Evolutionary conservation across 2,888 invertebrate genomes (phyloP).

Genomic region (Creontiades dilutus): DNA sequence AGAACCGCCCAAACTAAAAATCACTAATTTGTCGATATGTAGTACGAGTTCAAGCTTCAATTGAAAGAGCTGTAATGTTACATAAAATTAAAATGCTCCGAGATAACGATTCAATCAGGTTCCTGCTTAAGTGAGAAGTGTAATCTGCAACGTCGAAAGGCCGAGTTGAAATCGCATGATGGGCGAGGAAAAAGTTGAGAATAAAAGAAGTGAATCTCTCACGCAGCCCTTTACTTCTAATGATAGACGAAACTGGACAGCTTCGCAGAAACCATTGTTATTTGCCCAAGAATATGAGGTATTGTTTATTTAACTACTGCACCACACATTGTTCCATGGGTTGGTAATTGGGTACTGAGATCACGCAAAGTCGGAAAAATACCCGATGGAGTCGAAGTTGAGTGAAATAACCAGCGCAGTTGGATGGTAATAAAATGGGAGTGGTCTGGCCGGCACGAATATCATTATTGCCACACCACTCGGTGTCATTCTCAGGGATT

Average conservation of each 20-base stretch:
- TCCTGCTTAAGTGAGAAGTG: no score
- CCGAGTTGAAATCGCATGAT: conserved; percentile 1
- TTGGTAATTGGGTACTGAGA: neutral
- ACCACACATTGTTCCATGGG: conserved; percentile 27
- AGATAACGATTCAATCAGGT: no score
- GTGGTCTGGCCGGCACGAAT: neutral
- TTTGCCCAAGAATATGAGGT: neutral
- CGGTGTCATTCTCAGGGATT: conserved; percentile 37
- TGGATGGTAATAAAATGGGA: conserved; percentile 10
- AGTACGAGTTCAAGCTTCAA: no score
- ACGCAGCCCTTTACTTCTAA: conserved; percentile 29
- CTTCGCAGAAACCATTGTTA: conserved; percentile 41
- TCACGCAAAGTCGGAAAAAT: conserved; percentile 38
- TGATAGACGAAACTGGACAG: conserved; percentile 41
- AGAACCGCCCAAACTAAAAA: no score
- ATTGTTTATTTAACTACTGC: conserved; percentile 34
- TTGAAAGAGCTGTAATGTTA: no score
- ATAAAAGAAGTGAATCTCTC: neutral
- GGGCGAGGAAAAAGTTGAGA: neutral
- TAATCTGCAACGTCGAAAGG: no score
- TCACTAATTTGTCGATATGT: no score
- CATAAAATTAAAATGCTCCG: no score
- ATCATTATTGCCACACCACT: conserved; percentile 3
- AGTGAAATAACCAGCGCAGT: conserved; percentile 16
- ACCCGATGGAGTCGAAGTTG: neutral